Conservation (phyloP, 2,113 vertebrate genomes). For the Xiphophorus hellerii region DNA sequence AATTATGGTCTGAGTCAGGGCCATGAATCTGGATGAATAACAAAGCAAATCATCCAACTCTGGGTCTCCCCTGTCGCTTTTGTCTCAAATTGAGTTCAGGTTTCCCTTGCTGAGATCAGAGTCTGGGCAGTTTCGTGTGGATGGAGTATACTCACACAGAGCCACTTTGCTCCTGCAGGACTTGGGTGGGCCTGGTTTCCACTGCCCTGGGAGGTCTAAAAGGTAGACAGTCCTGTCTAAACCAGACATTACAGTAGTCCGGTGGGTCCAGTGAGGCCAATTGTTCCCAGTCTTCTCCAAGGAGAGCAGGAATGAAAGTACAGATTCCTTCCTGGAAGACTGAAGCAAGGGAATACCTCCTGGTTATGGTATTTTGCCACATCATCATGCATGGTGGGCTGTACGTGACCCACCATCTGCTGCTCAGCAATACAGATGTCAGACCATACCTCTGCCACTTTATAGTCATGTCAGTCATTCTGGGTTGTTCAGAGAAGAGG, state of each 20-base stretch:
- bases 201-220: conserved; percentile 67
- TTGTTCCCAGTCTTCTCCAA: conserved; percentile 59
- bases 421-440: conserved; percentile 42
- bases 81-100: conserved; percentile 69
- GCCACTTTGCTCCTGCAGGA: conserved; percentile 43
- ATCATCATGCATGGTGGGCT: conserved; percentile 55
- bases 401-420: conserved; percentile 48
- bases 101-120: conserved; percentile 59
- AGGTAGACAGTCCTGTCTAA: conserved; percentile 61
- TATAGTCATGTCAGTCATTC: conserved; percentile 12
- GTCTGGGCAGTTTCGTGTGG: conserved; percentile 53
- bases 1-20: conserved; percentile 59
- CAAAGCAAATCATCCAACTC: conserved; percentile 53
- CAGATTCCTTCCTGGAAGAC: conserved; percentile 62
- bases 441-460: conserved; percentile 6
- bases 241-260: conserved; percentile 71
- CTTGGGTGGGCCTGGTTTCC: conserved; percentile 77
- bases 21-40: conserved; percentile 53
- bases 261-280: conserved; percentile 70
- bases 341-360: conserved; percentile 52
- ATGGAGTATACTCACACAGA: conserved; percentile 38
- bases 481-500: conserved; percentile 12
- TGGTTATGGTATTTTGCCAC: conserved; percentile 47
- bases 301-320: conserved; percentile 50
- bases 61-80: conserved; percentile 40